Evolutionary conservation across 2,888 invertebrate species (phyloP).

Genomic region (Synergus japonicus): DNA sequence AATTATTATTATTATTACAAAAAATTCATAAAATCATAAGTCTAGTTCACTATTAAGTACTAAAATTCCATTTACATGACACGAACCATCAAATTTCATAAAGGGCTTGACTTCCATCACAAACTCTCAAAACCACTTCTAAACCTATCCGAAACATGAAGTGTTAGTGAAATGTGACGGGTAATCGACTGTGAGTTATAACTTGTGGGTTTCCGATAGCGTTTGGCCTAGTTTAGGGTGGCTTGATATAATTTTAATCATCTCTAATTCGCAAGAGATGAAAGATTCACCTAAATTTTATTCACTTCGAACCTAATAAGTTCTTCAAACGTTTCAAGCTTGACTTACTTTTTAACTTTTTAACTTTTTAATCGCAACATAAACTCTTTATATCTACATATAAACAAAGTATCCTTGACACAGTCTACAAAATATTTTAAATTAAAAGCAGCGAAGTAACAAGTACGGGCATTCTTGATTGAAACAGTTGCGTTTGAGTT

Average conservation of each 20-base stretch:
- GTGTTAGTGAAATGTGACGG: not conserved
- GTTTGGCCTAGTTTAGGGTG: slow-evolving; percentile 18
- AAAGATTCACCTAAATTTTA: not conserved
- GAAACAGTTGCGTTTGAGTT: slow-evolving; percentile 28
- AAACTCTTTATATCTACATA: not conserved
- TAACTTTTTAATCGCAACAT: not conserved
- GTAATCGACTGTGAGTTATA: slow-evolving; percentile 32
- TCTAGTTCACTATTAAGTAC: not conserved
- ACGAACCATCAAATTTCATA: slow-evolving; percentile 21
- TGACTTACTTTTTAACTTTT: not conserved
- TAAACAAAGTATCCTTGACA: not conserved
- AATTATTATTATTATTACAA: not conserved
- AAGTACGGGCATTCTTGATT: not conserved
- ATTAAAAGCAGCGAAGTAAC: not conserved
- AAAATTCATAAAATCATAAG: not conserved
- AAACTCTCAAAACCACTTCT: slow-evolving; percentile 20
- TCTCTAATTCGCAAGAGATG: not conserved
- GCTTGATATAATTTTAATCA: slow-evolving; percentile 4
- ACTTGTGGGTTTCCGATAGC: slow-evolving; percentile 25
- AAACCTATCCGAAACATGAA: slow-evolving; percentile 28
- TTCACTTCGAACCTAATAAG: not conserved
- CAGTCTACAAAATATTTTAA: not conserved
- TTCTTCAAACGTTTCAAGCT: not conserved
- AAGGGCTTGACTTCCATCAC: slow-evolving; percentile 13
- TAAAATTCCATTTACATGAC: not conserved